Base-by-base conservation (phyloP, 2,797 vertebrate genomes). In the Sibirionetta formosa region DNA sequence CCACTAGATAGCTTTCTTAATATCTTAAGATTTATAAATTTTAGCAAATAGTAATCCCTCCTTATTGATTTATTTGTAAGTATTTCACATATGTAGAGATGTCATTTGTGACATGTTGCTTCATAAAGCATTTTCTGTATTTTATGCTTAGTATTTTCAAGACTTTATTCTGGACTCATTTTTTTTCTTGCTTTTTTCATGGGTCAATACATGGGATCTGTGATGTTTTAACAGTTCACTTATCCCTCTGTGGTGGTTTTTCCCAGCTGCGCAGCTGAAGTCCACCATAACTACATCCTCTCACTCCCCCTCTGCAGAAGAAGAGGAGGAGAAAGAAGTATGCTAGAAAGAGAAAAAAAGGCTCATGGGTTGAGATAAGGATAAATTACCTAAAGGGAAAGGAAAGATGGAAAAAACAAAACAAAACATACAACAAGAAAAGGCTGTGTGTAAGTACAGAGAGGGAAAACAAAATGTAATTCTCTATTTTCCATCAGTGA, bases 161-260 rank as follows among this genome's bases (percentile, higher is more conserved):
- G 12, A 82, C 87, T 75, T 63, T 51, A 20, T 69, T 78, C 48
- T 27, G 23, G 7, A 57, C 14, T 72, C 6, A 73, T 9, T 64
- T 64, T 85, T 91, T 83, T 76, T 4, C 14, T 91, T 92, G 8
- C 10, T 87, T 92, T 18, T 82, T 93, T 88, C 23, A 42, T 57
- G 31, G 60, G 31, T 93, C 31, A 53, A 31, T 75, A 83, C 1
- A 29, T 51, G 51, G 10, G 42, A 56, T 91, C 88, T 93, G 15
- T 18, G 44, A 14, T 50, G 19, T 4, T 86, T 92, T 95, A 60
- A 73, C 23, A 89, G 42, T 16, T 80, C 36, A 64, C 38, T 56
- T 73, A 33, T 38, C 13, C 10, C 22, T 50, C 23, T 50, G 23
- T 48, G 46, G 46, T 48, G 46, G 22, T 48, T 48, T 48, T 48